phyloP scores from a whole-genome alignment of 2,888 invertebrate genomes.

The Leucophenga maculata region DNA sequence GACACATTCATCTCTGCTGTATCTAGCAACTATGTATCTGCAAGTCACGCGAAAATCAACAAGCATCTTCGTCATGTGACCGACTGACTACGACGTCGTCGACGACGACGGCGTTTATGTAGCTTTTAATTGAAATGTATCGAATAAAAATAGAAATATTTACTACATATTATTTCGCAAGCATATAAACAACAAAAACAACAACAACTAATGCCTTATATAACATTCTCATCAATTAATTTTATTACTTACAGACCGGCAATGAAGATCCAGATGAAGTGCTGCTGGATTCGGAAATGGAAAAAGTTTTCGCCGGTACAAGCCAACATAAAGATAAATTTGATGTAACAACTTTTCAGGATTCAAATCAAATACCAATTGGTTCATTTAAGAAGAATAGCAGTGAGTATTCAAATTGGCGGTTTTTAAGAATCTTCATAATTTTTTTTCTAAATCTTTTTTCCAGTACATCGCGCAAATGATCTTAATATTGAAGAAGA shows the following conservation, averaged over 20 bases:
- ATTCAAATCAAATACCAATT: constrained; percentile 61
- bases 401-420: constrained; percentile 51
- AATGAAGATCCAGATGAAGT: constrained; percentile 78
- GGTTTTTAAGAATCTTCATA: too few species aligned
- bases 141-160: neutral
- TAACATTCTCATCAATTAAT: constrained; percentile 23
- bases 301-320: constrained; percentile 86
- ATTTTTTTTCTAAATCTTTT: neutral
- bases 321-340: constrained; percentile 74
- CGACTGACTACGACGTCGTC: constrained; percentile 33
- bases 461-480: constrained; percentile 67
- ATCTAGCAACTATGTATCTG: constrained; percentile 12
- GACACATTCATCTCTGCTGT: neutral
- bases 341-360: constrained; percentile 76
- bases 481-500: constrained; percentile 71
- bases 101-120: constrained; percentile 44
- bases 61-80: constrained; percentile 47
- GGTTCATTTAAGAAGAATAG: constrained; percentile 68
- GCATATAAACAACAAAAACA: neutral
- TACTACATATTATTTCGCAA: too few species aligned
- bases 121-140: constrained; percentile 56
- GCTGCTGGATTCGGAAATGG: constrained; percentile 89
- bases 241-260: constrained; percentile 69
- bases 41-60: constrained; percentile 6
- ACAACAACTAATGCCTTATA: neutral